Evolutionary conservation across 2,113 vertebrate species (phyloP), one percentile per base, ranked within the genome.

Genomic region (Trichechus manatus): DNA sequence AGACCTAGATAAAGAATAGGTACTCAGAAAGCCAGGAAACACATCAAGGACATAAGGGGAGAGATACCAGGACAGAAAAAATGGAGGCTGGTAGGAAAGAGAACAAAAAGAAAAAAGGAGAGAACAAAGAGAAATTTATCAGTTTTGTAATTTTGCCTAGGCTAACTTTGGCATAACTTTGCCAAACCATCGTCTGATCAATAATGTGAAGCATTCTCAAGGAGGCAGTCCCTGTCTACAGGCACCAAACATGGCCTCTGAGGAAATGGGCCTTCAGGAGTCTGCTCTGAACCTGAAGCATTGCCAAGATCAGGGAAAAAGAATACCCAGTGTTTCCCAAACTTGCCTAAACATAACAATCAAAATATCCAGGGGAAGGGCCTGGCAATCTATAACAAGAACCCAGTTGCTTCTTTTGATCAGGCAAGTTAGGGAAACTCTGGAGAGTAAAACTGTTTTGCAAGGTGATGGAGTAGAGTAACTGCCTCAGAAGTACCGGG

Each of bases 11-110:
- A 92, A 89, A 92, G 64, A 83, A 64, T 10, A 80, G 39, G 39
- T 79, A 53, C 29, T 47, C 91, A 89, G 68, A 95, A 95, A 95
- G 70, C 50, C 93, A 84, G 95, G 92, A 93, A 94, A 89, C 59
- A 64, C 64, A 81, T 81, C 39, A 39, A 88, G 91, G 78, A 56
- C 8, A 27, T 8, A 31, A 59, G 64, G 61, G 74, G 90, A 74
- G 44, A 91, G 61, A 85, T 29, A 44, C 36, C 53, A 72, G 66
- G 61, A 20, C 33, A 27, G 33, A 91, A 83, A 89, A 94, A 93
- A 72, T 87, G 59, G 36, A 39, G 59, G 64, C 56, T n/a, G 59
- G 33, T 64, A 80, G 89, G 83, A 84, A 96, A 80, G 33, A 68
- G 81, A 33, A 61, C 74, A 39, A 64, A 66, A 56, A 56, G 66